Conservation (phyloP, 2,888 invertebrate species). For the Leptinotarsa tumamoca region DNA sequence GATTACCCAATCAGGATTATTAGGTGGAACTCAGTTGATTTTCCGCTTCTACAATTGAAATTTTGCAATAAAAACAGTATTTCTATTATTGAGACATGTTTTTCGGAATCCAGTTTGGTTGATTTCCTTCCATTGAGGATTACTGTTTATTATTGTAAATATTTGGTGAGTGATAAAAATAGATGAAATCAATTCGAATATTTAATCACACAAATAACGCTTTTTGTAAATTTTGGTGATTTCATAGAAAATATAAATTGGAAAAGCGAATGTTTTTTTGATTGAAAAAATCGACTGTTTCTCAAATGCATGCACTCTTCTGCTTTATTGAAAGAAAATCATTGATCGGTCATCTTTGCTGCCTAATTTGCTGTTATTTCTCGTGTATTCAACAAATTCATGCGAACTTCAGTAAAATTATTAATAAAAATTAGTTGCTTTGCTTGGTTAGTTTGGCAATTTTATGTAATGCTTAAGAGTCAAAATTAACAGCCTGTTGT, state of each 20-base stretch:
- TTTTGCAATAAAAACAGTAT: neutral
- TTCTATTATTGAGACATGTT: neutral
- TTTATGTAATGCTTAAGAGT: slow-evolving; percentile 20
- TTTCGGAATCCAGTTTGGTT: neutral
- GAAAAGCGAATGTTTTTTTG: neutral
- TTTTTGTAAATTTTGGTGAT: neutral
- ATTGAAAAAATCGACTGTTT: slow-evolving; percentile 8
- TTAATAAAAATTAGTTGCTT: neutral
- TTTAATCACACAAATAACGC: slow-evolving; percentile 3
- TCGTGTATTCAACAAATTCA: neutral
- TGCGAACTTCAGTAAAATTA: slow-evolving; percentile 18
- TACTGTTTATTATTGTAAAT: neutral
- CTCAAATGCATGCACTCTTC: neutral
- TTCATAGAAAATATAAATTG: neutral
- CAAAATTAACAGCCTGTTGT: slow-evolving; percentile 30
- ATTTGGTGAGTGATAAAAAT: neutral
- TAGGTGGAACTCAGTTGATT: no score
- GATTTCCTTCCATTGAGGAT: neutral
- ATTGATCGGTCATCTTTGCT: slow-evolving; percentile 8
- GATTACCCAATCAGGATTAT: neutral
- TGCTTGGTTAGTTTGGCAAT: slow-evolving; percentile 28
- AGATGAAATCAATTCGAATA: neutral
- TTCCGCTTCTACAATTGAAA: no score
- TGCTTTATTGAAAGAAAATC: slow-evolving; percentile 12
- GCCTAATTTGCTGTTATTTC: slow-evolving; percentile 24